phyloP scores from a whole-genome alignment of 1,140 invertebrate genomes.

The Acromyrmex charruanus region DNA sequence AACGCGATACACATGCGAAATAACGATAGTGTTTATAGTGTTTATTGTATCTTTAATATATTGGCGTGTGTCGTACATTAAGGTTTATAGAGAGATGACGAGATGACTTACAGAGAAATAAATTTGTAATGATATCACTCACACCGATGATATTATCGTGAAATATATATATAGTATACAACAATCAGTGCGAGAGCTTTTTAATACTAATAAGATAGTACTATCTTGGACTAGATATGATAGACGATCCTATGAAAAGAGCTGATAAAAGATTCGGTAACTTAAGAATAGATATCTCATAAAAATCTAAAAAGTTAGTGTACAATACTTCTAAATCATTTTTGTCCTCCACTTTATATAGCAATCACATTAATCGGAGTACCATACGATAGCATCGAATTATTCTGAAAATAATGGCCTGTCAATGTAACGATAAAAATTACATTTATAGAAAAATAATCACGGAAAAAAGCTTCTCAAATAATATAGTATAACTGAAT shows the following conservation, averaged over 20 bases:
- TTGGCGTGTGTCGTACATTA: background rate
- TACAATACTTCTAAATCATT: background rate
- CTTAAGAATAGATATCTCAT: background rate
- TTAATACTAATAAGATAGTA: constrained; percentile 5
- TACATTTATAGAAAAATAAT: constrained; percentile 1
- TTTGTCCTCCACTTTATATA: background rate
- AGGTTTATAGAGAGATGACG: constrained; percentile 28
- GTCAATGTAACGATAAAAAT: background rate
- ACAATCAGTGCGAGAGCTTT: background rate
- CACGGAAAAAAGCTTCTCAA: background rate
- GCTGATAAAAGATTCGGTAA: background rate
- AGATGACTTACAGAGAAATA: constrained; percentile 55
- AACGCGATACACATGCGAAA: background rate
- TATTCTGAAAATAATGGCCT: background rate
- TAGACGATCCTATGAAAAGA: background rate
- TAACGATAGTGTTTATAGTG: background rate
- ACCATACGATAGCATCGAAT: background rate
- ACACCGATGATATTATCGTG: background rate
- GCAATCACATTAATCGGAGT: background rate
- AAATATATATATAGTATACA: background rate
- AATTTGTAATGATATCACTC: constrained; percentile 33
- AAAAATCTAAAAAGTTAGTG: background rate
- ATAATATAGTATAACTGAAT: background rate
- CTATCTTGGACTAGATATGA: background rate
- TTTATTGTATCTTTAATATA: constrained; percentile 47